Evolutionary conservation across 2,113 vertebrate species (phyloP), one percentile per base, ranked within the genome.

Genomic region (Bombycilla garrulus): DNA sequence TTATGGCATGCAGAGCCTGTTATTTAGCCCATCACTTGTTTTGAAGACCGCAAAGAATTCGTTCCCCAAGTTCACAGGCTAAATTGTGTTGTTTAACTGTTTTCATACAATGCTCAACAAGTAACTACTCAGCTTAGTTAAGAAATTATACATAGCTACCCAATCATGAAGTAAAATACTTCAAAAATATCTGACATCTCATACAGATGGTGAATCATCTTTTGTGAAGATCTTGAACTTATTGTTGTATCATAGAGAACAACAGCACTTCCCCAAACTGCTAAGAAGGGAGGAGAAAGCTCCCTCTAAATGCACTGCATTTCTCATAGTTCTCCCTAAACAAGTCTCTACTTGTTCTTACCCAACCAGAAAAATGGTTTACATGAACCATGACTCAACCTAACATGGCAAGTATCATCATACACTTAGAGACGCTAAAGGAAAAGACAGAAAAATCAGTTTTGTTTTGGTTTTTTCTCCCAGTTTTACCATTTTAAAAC

Each of bases 341-440:
- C 5, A 28, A 38, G 18, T 56, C 65, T 36, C 38, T 38, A n/a
- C 7, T 40, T 58, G 23, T 28, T 82, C 26, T 50, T 64, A 36
- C 19, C 29, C 47, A 62, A 92, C 50, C 18, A 74, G 8, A 21
- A 3, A 5, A 70, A 50, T 0, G 1, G 29, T 26, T 87, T 35
- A 74, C 65, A 74, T 0, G 2, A 72, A 78, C 20, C 0, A 0
- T 20, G 24, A 38, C 7, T 58, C 24, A 67, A 66, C 13, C 12
- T 44, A 79, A 60, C 26, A 25, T 5, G 5, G 12, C 23, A 79
- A 72, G 12, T 25, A 56, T 6, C 17, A 65, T 5, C 5, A 17
- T 18, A 47, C 5, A n/a, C 36, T 76, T 48, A 21, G 83, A 92
- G 38, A 85, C 33, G 15, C 25, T 50, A 33, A 64, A 67, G 18